Base-by-base conservation (phyloP, 2,797 vertebrate species). In the Anisognathus igniventris region DNA sequence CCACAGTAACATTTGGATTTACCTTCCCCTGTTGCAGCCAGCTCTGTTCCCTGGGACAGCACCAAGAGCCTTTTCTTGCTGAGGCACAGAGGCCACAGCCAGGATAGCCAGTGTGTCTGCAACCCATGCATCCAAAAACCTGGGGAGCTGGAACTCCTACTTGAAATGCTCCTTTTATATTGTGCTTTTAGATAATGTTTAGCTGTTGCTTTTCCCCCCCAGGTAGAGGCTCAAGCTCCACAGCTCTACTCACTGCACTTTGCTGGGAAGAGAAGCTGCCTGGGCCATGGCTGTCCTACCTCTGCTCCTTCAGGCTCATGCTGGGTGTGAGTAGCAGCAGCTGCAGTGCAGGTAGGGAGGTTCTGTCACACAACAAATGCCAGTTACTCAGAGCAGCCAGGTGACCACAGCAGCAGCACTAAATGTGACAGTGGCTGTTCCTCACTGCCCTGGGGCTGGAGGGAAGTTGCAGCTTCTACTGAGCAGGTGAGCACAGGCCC, bases 1-100 rank as follows among this genome's bases (percentile, higher is more conserved):
- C 2, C 5, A 4, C 2, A 7, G 7, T 4, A 30, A 31, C 31
- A 13, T 24, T 14, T 39, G 22, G 0, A 7, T 50, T 85, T 18
- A 9, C 67, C 33, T 71, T 35, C 42, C 39, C 35, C 20, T 16
- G 14, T 9, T 31, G 78, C 77, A 87, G 90, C 31, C 2, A 1
- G 25, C 65, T 70, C 24, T 35, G 21, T 14, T 42, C 64, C 67
- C 33, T 31, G 39, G 31, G 27, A 37, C 44, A 40, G 50, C 60
- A 47, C n/a, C 5, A 5, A 14, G 17, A 22, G 8, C 11, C 4
- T 6, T 16, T 33, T 35, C 7, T 45, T 76, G 54, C 62, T 17
- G 39, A 25, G 30, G 27, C 20, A 18, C 40, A 33, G 15, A 35
- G 12, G 71, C 57, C 44, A 65, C 56, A 56, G 42, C 35, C 78